Evolutionary conservation across 1,140 invertebrate genomes (phyloP).

Genomic region (Mizuhopecten yessoensis): DNA sequence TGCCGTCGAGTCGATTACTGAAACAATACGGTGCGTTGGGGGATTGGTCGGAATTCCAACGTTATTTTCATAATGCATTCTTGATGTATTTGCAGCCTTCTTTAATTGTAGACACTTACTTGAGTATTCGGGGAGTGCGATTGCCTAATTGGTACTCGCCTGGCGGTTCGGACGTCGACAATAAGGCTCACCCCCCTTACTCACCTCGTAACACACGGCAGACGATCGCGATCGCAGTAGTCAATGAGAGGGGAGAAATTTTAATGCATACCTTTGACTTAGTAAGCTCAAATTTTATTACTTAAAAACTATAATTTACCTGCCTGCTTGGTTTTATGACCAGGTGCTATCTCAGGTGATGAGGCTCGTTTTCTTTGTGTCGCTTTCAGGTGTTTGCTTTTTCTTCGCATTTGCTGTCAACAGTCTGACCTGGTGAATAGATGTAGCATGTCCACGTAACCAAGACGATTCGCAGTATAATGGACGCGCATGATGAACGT

Average conservation of each 20-base stretch:
- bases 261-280: background rate
- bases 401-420: background rate
- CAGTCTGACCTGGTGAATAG: no score
- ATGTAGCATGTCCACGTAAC: no score
- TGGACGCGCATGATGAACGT: no score
- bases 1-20: no score
- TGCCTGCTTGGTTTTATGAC: constrained; percentile 25
- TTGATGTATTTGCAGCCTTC: constrained; percentile 10
- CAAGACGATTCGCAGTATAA: no score
- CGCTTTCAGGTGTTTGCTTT: background rate
- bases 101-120: constrained; percentile 6
- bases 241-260: background rate
- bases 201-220: background rate
- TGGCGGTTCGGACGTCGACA: background rate
- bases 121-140: background rate
- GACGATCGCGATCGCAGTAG: background rate
- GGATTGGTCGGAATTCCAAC: background rate
- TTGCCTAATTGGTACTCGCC: background rate
- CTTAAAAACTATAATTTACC: constrained; percentile 40
- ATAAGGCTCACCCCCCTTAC: background rate
- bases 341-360: constrained; percentile 5
- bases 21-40: no score
- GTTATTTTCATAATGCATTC: background rate
- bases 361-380: background rate
- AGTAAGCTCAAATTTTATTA: constrained; percentile 29